Percentiles rank a stretch among this genome's conserved stretches.
Conservation (phyloP, 1,140 invertebrate species). For the Alviniconcha marisindica region DNA sequence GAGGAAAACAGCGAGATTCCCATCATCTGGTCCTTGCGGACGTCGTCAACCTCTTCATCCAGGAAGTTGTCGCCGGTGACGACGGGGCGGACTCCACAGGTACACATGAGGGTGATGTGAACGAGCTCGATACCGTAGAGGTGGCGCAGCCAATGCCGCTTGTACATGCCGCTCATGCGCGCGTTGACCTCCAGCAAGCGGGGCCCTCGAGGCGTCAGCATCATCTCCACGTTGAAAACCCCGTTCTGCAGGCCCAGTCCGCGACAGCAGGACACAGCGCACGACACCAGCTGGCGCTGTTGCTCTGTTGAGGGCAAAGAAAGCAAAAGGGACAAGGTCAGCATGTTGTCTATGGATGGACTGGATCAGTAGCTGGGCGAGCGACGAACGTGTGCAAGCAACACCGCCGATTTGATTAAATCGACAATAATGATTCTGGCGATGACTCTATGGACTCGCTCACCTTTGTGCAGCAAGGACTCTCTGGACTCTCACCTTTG, state of each 20-base stretch:
- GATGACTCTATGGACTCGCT: too few relatives aligned
- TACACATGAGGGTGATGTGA: conserved; percentile 50
- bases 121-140: conserved; percentile 57
- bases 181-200: conserved; percentile 63
- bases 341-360: too few relatives aligned
- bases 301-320: conserved; percentile 51
- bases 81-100: conserved; percentile 52
- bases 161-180: conserved; percentile 62
- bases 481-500: too few relatives aligned
- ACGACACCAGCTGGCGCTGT: conserved; percentile 49
- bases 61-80: not conserved
- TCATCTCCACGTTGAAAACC: conserved; percentile 63
- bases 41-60: not conserved
- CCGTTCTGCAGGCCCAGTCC: conserved; percentile 57
- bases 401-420: too few relatives aligned
- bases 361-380: too few relatives aligned
- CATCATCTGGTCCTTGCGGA: conserved; percentile 37
- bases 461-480: too few relatives aligned
- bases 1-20: conserved; percentile 59
- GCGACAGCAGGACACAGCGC: conserved; percentile 60
- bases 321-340: too few relatives aligned
- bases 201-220: conserved; percentile 58
- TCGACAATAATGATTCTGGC: too few relatives aligned
- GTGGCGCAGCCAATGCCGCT: conserved; percentile 55
- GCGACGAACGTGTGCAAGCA: too few relatives aligned